Conservation (phyloP, 2,797 vertebrate species). For the Lateolabrax maculatus region DNA sequence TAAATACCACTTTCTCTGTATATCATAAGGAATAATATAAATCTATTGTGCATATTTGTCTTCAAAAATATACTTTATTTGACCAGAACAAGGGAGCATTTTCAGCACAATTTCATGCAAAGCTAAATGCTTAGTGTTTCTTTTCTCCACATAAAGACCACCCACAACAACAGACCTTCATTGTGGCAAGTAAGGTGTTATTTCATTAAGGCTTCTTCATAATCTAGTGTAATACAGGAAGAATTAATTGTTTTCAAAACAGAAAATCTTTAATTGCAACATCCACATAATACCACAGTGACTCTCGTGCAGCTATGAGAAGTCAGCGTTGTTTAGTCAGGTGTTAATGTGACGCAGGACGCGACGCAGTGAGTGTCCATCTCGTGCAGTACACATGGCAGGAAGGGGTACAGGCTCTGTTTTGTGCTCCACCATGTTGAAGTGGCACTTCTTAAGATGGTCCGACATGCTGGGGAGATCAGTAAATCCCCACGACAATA, state of each 20-base stretch:
- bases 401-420: slow-evolving; percentile 95
- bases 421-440: slow-evolving; percentile 91
- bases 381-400: slow-evolving; percentile 94
- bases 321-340: slow-evolving; percentile 74
- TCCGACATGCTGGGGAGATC: slow-evolving; percentile 97
- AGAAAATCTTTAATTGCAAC: slow-evolving; percentile 77
- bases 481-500: slow-evolving; percentile 94
- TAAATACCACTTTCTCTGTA: slow-evolving; percentile 35
- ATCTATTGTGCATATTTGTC: slow-evolving; percentile 66
- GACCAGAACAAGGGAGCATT: slow-evolving; percentile 65
- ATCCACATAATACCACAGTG: slow-evolving; percentile 85
- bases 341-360: slow-evolving; percentile 84
- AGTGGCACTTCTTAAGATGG: slow-evolving; percentile 95
- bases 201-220: slow-evolving; percentile 89
- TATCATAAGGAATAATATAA: slow-evolving; percentile 62
- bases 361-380: slow-evolving; percentile 92
- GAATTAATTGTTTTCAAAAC: slow-evolving; percentile 72
- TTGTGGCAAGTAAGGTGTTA: slow-evolving; percentile 85
- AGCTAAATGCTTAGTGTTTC: slow-evolving; percentile 45
- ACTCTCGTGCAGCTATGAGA: slow-evolving; percentile 85
- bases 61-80: slow-evolving; percentile 68
- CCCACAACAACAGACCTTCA: slow-evolving; percentile 71
- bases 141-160: slow-evolving; percentile 26
- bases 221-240: slow-evolving; percentile 74
- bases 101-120: slow-evolving; percentile 79